Conservation (phyloP, 2,888 invertebrate species). For the Andrena camellia region DNA sequence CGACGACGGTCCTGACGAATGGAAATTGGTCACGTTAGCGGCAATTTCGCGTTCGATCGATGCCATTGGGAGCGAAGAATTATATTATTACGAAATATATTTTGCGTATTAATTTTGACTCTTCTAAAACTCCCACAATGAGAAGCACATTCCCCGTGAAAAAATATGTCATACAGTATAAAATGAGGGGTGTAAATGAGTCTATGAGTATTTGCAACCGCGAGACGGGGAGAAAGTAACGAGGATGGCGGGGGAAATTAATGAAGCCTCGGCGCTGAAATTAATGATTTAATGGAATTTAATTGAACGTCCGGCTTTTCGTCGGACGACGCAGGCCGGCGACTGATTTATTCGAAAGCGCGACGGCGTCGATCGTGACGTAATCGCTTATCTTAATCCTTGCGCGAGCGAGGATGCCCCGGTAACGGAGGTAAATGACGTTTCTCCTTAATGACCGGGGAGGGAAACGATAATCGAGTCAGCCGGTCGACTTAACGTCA, state of each 20-base stretch:
- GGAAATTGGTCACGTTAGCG: conserved; percentile 39
- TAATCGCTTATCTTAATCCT: conserved; percentile 75
- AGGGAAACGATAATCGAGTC: conserved; percentile 77
- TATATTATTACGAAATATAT: background rate
- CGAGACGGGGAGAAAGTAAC: background rate
- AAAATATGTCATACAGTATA: no score
- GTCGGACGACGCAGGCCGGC: conserved; percentile 21
- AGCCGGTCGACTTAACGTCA: conserved; percentile 78
- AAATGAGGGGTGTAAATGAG: no score
- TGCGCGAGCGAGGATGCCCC: conserved; percentile 45
- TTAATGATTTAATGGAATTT: conserved; percentile 64
- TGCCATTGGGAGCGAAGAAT: background rate
- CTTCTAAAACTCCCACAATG: background rate
- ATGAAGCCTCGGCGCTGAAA: conserved; percentile 51
- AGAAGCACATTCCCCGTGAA: no score
- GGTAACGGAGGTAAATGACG: conserved; percentile 56
- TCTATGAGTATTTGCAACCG: no score
- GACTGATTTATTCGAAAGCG: conserved; percentile 66
- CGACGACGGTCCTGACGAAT: conserved; percentile 23
- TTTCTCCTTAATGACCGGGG: conserved; percentile 75
- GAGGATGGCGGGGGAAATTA: conserved; percentile 36
- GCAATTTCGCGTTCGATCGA: conserved; percentile 20
- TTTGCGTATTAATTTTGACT: background rate
- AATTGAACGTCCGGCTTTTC: conserved; percentile 65
- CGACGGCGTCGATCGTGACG: conserved; percentile 49